phyloP scores from a whole-genome alignment of 2,888 invertebrate genomes.

The Silvanus unidentatus region DNA sequence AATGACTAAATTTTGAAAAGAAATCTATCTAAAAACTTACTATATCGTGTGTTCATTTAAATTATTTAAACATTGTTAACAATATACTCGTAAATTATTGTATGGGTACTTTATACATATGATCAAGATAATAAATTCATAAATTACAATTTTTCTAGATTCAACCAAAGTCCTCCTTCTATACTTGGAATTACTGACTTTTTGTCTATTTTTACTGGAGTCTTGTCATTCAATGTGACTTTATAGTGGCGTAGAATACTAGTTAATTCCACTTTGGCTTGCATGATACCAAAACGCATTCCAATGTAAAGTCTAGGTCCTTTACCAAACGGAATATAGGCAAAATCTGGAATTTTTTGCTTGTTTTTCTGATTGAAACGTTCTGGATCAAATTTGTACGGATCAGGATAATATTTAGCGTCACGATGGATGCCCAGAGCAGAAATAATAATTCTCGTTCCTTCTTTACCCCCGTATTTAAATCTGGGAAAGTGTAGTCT shows the following conservation, averaged over 20 bases:
- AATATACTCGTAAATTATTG: too few relatives aligned
- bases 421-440: background rate
- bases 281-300: background rate
- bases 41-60: too few relatives aligned
- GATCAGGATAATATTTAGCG: conserved; percentile 9
- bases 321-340: conserved; percentile 13
- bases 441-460: background rate
- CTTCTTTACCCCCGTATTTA: background rate
- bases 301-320: conserved; percentile 16
- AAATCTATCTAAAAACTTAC: too few relatives aligned
- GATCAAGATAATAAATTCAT: too few relatives aligned
- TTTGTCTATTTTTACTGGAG: too few relatives aligned
- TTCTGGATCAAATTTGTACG: conserved; percentile 14
- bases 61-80: too few relatives aligned
- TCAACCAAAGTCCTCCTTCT: too few relatives aligned
- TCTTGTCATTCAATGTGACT: too few relatives aligned
- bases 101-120: too few relatives aligned
- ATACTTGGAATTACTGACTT: too few relatives aligned
- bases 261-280: background rate
- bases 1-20: too few relatives aligned
- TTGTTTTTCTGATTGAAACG: conserved; percentile 11
- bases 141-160: too few relatives aligned
- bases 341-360: conserved; percentile 4
- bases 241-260: background rate
- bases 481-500: background rate